phyloP scores from a whole-genome alignment of 2,888 invertebrate genomes.

The Stramonita haemastoma region DNA sequence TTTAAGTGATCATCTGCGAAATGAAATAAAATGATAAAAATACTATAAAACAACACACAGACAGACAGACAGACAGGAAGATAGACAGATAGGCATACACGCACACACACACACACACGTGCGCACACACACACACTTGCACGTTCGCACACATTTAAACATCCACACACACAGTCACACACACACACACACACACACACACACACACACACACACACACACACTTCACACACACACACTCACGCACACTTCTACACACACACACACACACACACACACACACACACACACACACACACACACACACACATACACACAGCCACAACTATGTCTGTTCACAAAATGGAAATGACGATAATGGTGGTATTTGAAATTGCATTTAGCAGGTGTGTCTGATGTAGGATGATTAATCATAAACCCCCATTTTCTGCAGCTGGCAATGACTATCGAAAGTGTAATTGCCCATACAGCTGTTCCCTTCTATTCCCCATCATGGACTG shows the following conservation, averaged over 20 bases:
- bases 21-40: neutral
- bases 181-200: neutral
- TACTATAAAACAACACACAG: neutral
- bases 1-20: neutral
- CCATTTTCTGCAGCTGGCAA: no score
- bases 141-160: no score
- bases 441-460: no score
- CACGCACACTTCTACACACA: neutral
- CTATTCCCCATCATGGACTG: no score
- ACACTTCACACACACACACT: neutral
- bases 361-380: neutral
- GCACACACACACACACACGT: neutral
- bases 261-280: neutral
- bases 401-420: no score
- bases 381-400: neutral
- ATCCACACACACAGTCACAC: neutral
- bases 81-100: neutral
- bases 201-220: constrained; percentile 1
- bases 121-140: neutral
- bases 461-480: no score
- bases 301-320: neutral
- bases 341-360: neutral
- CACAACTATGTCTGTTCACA: neutral
- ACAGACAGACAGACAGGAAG: neutral
- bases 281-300: neutral